These are phyloP conservation scores for Parazoanthus atlanticus DNA, from an alignment of 92 coral and sea anemone genomes.

Conservation along the genomic window DNA sequence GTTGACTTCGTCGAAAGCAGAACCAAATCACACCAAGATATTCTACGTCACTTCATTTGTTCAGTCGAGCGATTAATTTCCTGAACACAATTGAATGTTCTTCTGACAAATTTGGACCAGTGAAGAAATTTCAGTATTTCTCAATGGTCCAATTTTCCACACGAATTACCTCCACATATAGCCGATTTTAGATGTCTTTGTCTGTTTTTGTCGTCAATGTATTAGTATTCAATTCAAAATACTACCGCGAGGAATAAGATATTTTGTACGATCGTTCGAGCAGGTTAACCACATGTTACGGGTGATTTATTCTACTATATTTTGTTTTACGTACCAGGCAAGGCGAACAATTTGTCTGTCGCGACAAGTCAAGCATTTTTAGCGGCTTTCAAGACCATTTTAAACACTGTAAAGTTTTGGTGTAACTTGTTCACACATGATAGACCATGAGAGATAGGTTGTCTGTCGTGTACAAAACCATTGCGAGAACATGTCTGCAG, in stretches of 20 bases:
- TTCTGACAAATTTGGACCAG: not conserved
- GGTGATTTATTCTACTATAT: slow-evolving; percentile 1
- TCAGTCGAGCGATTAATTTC: slow-evolving; percentile 13
- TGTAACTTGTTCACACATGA: no score
- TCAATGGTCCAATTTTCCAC: not conserved
- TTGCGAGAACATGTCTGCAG: not conserved
- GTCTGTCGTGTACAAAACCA: not conserved
- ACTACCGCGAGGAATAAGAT: not conserved
- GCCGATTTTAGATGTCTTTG: not conserved
- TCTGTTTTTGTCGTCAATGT: not conserved
- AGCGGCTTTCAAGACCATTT: not conserved
- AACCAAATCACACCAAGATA: not conserved
- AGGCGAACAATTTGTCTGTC: not conserved
- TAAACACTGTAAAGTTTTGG: no score
- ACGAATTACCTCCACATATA: not conserved
- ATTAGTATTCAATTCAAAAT: not conserved
- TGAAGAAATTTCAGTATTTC: not conserved
- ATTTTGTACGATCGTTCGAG: not conserved
- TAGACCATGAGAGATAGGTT: not conserved
- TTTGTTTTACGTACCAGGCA: not conserved
- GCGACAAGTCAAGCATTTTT: not conserved
- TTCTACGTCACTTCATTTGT: not conserved
- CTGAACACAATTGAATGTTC: not conserved
- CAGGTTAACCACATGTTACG: slow-evolving; percentile 1
- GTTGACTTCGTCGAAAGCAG: not conserved